Evolutionary conservation across 2,888 invertebrate species (phyloP).

Genomic region (Heteromyza rotundicornis): DNA sequence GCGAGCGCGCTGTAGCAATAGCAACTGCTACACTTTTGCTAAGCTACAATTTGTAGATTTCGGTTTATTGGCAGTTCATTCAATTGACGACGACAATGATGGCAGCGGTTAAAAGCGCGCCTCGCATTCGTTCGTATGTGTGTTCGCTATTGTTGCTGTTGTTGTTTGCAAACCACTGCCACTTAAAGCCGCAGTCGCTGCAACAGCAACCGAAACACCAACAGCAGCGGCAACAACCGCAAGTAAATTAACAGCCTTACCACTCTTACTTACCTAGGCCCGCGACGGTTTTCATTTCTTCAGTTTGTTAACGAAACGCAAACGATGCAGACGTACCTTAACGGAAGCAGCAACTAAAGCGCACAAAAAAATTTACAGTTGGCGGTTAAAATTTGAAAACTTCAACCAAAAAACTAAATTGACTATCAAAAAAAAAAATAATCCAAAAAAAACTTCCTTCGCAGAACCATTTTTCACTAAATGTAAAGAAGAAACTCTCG

Average conservation of each 20-base stretch:
- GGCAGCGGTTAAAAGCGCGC: background rate
- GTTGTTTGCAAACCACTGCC: slow-evolving; percentile 4
- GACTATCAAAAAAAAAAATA: background rate
- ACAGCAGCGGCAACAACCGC: slow-evolving; percentile 14
- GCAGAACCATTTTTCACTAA: too few species aligned
- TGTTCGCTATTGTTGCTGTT: background rate
- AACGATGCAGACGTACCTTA: slow-evolving; percentile 57
- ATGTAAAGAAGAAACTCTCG: background rate
- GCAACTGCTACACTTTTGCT: background rate
- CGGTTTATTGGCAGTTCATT: slow-evolving; percentile 13
- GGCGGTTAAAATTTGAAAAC: slow-evolving; percentile 6
- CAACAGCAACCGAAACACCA: background rate
- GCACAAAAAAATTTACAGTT: slow-evolving; percentile 5
- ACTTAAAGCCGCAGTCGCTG: slow-evolving; percentile 10
- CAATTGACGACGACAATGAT: background rate
- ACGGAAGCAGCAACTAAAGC: slow-evolving; percentile 38
- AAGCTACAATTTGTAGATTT: slow-evolving; percentile 5
- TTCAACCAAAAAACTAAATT: background rate
- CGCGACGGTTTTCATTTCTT: slow-evolving; percentile 59
- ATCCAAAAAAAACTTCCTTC: slow-evolving; percentile 10
- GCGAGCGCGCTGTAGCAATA: background rate
- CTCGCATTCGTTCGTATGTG: background rate
- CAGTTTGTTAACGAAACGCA: slow-evolving; percentile 61
- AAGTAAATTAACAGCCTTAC: background rate
- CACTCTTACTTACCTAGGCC: slow-evolving; percentile 58